Evolutionary conservation across 2,113 vertebrate species (phyloP).

Genomic region (Corythaeola cristata): DNA sequence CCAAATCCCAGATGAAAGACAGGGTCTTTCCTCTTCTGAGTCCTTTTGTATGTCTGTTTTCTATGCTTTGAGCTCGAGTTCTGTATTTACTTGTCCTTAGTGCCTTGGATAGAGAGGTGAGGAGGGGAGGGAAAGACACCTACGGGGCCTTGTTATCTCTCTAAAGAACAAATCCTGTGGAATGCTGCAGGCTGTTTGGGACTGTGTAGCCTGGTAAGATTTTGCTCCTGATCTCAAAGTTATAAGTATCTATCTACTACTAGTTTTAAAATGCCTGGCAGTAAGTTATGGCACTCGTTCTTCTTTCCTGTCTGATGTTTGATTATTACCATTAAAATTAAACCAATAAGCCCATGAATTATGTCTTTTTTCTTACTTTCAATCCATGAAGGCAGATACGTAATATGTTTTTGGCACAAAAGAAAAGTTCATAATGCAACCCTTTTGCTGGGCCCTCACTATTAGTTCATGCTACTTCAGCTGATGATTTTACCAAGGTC

Average conservation of each 20-base stretch:
- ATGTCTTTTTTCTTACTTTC: not conserved
- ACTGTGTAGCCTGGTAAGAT: not conserved
- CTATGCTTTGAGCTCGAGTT: not conserved
- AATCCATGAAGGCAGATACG: not conserved
- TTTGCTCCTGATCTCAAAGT: not conserved
- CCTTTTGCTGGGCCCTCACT: not conserved
- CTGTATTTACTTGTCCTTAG: not conserved
- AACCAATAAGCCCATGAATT: not conserved
- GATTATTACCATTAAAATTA: not conserved
- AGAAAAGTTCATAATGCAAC: not conserved
- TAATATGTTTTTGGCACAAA: not conserved
- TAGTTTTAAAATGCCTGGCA: not conserved
- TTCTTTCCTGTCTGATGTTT: not conserved
- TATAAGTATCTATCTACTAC: not conserved
- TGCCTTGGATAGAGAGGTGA: not conserved
- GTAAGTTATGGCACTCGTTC: not conserved
- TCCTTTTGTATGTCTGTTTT: not conserved
- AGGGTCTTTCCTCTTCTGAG: not conserved
- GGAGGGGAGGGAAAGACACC: not conserved
- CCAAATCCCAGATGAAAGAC: not conserved
- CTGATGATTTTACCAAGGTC: not conserved
- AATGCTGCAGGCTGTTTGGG: not conserved
- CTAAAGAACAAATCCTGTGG: not conserved
- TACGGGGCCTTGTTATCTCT: not conserved
- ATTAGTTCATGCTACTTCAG: not conserved